A percentile compares a stretch with the other conserved stretches of the same genome.
These are phyloP conservation scores for Chloroceryle amazona DNA, from an alignment of 2,797 vertebrate genomes.

Conservation along the genomic window DNA sequence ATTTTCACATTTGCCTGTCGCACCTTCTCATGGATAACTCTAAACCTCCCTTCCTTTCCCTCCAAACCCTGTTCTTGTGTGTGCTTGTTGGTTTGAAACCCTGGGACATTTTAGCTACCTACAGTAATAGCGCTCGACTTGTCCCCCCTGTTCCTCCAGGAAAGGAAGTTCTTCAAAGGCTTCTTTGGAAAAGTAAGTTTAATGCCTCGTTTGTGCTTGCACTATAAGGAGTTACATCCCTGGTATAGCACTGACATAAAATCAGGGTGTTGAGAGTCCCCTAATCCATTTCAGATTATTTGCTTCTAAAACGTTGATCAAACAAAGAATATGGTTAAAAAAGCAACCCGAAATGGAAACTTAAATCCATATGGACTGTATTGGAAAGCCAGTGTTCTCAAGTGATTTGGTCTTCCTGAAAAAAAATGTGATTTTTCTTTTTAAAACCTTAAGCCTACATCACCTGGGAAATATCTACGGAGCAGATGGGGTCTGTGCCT, in stretches of 20 bases:
- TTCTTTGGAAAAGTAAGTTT: conserved; percentile 99
- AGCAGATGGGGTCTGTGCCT: neutral
- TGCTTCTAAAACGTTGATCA: neutral
- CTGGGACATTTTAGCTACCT: conserved; percentile 86
- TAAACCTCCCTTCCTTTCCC: conserved; percentile 78
- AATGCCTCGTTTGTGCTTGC: conserved; percentile 83
- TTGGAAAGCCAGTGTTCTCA: neutral
- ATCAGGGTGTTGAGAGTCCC: conserved; percentile 9
- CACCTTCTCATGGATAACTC: conserved; percentile 81
- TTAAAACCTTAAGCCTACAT: neutral
- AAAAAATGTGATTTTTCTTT: neutral
- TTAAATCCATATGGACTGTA: neutral
- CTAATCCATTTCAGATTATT: conserved; percentile 48
- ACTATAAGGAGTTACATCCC: conserved; percentile 89
- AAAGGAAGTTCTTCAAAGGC: conserved; percentile 99
- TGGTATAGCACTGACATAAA: conserved; percentile 76
- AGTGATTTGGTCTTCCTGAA: neutral
- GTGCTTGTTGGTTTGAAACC: conserved; percentile 86
- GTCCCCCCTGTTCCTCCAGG: conserved; percentile 99
- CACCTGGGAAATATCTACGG: neutral
- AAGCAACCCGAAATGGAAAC: neutral
- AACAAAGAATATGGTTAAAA: conserved; percentile 24
- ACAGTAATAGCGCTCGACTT: conserved; percentile 97
- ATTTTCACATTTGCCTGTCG: conserved; percentile 79
- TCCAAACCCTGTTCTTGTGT: conserved; percentile 79